Evolutionary conservation across 2,797 vertebrate species (phyloP), one percentile per base, ranked within the genome.

Genomic region (Steatocranus sp.): DNA sequence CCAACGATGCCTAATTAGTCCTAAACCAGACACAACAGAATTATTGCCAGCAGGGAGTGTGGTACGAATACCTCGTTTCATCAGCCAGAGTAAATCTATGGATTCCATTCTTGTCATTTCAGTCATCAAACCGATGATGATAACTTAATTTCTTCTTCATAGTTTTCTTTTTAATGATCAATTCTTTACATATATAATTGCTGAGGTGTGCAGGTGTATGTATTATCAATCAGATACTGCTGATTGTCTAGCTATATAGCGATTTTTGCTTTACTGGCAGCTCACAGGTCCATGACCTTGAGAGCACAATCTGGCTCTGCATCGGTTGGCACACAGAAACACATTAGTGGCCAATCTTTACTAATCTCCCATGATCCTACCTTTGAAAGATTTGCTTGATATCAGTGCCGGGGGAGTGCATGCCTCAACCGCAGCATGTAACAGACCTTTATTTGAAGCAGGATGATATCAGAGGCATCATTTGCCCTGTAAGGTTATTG

Each of bases 351-450:
- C 91, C 92, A 91, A 78, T 86, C 61, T 81, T 86, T 80, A 83
- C 91, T 91, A 87, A 92, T 91, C 90, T 92, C 84, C 89, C 48
- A 56, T 79, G 87, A 90, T 89, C 80, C 75, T 85, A 89, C 90
- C 89, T 92, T 91, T 90, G 83, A 89, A 89, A 92, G 85, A 93
- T 92, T 90, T 91, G 91, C 93, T 93, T 92, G 93, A 94, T 94
- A 91, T 85, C 82, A 32, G 46, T 78, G 88, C 90, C 88, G 86
- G 87, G 87, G 87, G 82, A 84, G 80, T 70, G 75, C 30, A 8
- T 80, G 61, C 12, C 25, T 73, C 68, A 49, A 49, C 43, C 5
- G 43, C 43, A 49, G 25, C 25, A 30, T 73, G 68, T 49, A 48
- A 73, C 43, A 49, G 68, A 46, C 68, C 68, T 73, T 73, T 73